Percentiles rank a stretch among this genome's conserved stretches.
Conservation (phyloP, 2,888 invertebrate species). For the Thumatha senex region DNA sequence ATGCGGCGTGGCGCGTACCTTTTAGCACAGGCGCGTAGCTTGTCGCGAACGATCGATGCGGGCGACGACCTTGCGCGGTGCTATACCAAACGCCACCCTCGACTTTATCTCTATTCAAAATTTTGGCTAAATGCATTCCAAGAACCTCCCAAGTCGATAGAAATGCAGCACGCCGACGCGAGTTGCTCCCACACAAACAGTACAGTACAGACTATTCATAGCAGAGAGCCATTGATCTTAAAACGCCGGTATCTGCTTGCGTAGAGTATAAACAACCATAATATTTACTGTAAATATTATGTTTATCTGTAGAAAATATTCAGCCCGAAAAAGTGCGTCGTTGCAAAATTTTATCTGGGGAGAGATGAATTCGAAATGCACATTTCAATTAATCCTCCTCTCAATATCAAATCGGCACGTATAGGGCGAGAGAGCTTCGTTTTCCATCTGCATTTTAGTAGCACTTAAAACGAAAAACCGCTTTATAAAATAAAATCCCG, state of each 20-base stretch:
- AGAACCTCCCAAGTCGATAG: conserved; percentile 12
- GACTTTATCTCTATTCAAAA: conserved; percentile 22
- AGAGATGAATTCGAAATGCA: too few relatives aligned
- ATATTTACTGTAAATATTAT: too few relatives aligned
- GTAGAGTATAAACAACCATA: not conserved
- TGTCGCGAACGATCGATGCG: conserved; percentile 63
- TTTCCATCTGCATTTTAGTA: too few relatives aligned
- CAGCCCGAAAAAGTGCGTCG: too few relatives aligned
- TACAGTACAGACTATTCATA: not conserved
- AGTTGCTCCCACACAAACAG: not conserved
- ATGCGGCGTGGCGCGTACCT: conserved; percentile 52
- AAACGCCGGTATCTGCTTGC: not conserved
- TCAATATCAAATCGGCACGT: too few relatives aligned
- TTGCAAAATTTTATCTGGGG: too few relatives aligned
- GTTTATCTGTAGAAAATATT: too few relatives aligned
- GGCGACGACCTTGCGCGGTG: conserved; percentile 67
- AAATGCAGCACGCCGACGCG: conserved; percentile 5
- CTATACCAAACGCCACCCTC: conserved; percentile 18
- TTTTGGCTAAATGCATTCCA: conserved; percentile 17
- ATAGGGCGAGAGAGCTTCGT: too few relatives aligned
- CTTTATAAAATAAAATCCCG: too few relatives aligned
- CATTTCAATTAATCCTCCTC: too few relatives aligned
- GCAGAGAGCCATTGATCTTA: not conserved
- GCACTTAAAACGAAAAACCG: too few relatives aligned
- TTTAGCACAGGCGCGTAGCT: conserved; percentile 50